Conservation (phyloP, 2,113 vertebrate genomes). For the Calidris pugnax region DNA sequence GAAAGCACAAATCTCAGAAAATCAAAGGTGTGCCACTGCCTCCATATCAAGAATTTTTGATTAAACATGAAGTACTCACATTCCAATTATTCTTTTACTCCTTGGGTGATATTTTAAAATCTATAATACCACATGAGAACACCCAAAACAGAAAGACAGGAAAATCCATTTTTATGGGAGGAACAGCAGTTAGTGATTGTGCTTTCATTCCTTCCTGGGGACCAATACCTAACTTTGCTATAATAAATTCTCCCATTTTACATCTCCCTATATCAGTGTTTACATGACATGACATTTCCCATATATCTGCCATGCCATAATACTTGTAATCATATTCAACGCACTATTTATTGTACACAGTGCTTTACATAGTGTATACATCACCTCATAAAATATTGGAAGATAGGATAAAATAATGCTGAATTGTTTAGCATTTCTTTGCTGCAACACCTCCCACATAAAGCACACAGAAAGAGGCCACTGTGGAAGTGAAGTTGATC, state of each 20-base stretch:
- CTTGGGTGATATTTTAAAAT: not conserved
- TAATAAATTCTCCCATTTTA: constrained; percentile 9
- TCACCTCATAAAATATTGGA: not conserved
- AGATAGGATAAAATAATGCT: not conserved
- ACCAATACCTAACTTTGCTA: not conserved
- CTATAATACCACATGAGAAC: not conserved
- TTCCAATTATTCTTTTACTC: not conserved
- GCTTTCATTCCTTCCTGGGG: not conserved
- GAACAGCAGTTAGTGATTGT: not conserved
- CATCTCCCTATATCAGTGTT: not conserved
- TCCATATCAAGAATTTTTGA: not conserved
- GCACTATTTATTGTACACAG: not conserved
- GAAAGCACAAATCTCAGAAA: not conserved
- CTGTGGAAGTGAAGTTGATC: not conserved
- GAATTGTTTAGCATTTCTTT: not conserved
- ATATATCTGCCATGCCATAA: not conserved
- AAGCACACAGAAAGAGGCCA: not conserved
- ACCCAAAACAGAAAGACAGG: not conserved
- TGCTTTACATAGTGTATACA: not conserved
- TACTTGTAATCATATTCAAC: not conserved
- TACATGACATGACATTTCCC: not conserved
- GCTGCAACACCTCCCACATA: not conserved
- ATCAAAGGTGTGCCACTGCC: not conserved
- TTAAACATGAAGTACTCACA: not conserved
- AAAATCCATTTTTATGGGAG: not conserved